Conservation (phyloP, 2,113 vertebrate genomes). For the Ranitomeya imitator region DNA sequence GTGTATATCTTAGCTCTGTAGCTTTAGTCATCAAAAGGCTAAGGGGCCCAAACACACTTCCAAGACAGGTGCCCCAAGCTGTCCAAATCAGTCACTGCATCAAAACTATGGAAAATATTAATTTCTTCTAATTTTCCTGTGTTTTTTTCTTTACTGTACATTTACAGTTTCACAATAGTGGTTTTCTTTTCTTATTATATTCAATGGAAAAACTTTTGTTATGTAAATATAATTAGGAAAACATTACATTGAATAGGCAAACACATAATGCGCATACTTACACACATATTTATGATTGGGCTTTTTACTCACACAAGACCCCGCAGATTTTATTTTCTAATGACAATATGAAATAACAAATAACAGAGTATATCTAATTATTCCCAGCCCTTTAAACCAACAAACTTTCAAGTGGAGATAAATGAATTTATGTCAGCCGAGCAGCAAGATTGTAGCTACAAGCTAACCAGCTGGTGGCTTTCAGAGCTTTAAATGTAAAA, state of each 20-base stretch:
- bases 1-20: no score
- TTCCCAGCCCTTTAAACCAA: not conserved
- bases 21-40: no score
- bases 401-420: slow-evolving; percentile 17
- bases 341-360: not conserved
- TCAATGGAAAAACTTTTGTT: no score
- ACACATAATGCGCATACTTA: not conserved
- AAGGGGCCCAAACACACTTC: no score
- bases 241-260: not conserved
- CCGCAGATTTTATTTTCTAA: not conserved
- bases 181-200: no score
- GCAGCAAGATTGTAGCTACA: slow-evolving; percentile 14
- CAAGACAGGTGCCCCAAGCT: no score
- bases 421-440: slow-evolving; percentile 4
- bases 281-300: not conserved
- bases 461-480: slow-evolving; percentile 4
- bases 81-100: no score
- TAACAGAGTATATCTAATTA: not conserved
- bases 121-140: no score
- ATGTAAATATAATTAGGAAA: no score
- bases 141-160: no score
- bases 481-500: slow-evolving; percentile 16
- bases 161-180: no score
- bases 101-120: no score
- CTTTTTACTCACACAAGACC: not conserved